These are phyloP conservation scores for Talpa occidentalis DNA, from an alignment of 2,113 vertebrate genomes.

Conservation along the genomic window DNA sequence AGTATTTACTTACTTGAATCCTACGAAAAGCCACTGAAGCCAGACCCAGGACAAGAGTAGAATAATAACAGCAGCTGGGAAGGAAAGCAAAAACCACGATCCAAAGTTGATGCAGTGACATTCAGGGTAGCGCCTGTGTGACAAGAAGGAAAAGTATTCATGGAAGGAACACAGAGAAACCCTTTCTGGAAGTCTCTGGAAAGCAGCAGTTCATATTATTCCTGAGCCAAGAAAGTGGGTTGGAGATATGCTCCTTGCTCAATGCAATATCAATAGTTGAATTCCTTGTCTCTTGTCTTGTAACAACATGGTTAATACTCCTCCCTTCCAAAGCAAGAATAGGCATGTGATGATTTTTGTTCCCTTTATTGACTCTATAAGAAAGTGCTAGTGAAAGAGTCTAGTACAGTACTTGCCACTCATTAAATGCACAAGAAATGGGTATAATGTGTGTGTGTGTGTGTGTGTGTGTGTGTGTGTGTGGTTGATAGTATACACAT, in stretches of 20 bases:
- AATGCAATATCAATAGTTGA: background rate
- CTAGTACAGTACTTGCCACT: background rate
- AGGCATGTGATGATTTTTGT: background rate
- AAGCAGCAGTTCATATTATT: background rate
- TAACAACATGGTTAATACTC: background rate
- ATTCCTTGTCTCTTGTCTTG: background rate
- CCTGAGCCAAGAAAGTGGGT: background rate
- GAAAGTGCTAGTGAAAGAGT: background rate
- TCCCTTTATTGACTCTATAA: background rate
- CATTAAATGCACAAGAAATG: background rate
- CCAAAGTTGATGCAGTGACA: slow-evolving; percentile 94
- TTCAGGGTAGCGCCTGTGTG: slow-evolving; percentile 90
- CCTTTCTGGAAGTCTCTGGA: accelerated
- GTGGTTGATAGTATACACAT: background rate
- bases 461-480: background rate
- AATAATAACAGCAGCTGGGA: slow-evolving; percentile 90
- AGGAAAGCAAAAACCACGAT: slow-evolving; percentile 93
- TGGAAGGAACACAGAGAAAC: background rate
- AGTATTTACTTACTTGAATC: slow-evolving; percentile 91
- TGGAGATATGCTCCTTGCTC: no score
- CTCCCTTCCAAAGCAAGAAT: background rate
- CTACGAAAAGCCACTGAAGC: slow-evolving; percentile 94
- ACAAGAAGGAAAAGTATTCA: slow-evolving; percentile 45
- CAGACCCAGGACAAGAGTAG: slow-evolving; percentile 93
- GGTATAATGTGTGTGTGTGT: background rate